These are phyloP conservation scores for Chaetophractus vellerosus DNA, from an alignment of 2,797 vertebrate species.

Conservation along the genomic window DNA sequence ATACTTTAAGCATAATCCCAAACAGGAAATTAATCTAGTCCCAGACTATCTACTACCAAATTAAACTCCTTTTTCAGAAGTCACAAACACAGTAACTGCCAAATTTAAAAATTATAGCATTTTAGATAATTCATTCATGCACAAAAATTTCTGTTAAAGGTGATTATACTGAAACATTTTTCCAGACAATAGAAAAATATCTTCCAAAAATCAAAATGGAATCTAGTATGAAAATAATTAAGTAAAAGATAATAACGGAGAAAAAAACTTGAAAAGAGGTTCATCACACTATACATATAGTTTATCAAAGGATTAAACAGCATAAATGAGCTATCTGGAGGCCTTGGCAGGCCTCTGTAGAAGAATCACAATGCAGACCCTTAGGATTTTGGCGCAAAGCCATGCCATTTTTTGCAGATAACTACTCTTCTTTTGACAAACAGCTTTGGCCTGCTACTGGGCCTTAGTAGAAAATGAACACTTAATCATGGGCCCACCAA, in stretches of 20 bases:
- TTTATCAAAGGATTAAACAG: constrained; percentile 14
- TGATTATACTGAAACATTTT: background rate
- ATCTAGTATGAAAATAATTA: constrained; percentile 1
- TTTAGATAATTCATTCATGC: background rate
- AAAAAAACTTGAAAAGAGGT: background rate
- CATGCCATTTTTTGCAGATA: too few relatives aligned
- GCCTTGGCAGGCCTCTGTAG: too few relatives aligned
- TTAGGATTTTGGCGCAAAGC: too few relatives aligned
- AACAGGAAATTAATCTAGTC: constrained; percentile 71
- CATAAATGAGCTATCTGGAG: background rate
- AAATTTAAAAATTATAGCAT: background rate
- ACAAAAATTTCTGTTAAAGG: background rate
- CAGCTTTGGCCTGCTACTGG: too few relatives aligned
- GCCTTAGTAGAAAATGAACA: too few relatives aligned
- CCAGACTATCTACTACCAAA: background rate
- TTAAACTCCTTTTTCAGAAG: constrained; percentile 40
- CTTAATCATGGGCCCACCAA: too few relatives aligned
- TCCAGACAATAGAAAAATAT: background rate
- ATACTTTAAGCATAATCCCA: constrained; percentile 56
- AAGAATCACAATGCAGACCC: too few relatives aligned
- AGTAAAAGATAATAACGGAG: background rate
- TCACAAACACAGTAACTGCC: background rate
- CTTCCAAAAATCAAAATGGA: constrained; percentile 57
- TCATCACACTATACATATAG: background rate
- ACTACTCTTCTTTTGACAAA: too few relatives aligned